Conservation (phyloP, 2,797 vertebrate species). For the Lepilemur septentrionalis region DNA sequence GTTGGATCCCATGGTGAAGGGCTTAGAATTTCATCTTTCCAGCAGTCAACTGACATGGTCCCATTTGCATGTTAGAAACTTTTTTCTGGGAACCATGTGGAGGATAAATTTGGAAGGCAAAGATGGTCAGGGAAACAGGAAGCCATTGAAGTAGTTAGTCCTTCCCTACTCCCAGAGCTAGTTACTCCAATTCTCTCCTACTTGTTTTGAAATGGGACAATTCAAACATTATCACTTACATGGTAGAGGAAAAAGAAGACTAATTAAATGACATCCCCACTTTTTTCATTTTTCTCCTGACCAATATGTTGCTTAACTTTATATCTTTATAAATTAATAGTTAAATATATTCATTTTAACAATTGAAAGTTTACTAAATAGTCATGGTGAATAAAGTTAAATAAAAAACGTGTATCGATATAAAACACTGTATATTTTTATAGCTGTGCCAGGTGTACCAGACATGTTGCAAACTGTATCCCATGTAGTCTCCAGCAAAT, state of each 20-base stretch:
- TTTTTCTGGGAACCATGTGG: neutral
- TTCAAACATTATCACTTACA: neutral
- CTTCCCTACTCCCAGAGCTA: neutral
- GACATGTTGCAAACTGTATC: neutral
- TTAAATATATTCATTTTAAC: neutral
- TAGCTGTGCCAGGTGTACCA: neutral
- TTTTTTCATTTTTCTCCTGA: neutral
- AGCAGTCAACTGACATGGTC: too few relatives aligned
- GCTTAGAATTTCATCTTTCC: neutral
- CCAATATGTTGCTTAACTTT: neutral
- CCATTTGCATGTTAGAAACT: neutral
- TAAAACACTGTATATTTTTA: neutral
- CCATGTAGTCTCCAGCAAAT: neutral
- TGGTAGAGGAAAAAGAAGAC: neutral
- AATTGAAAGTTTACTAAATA: neutral
- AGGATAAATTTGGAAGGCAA: neutral
- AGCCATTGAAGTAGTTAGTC: fast-evolving
- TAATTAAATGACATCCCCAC: neutral
- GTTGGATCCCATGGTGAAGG: fast-evolving
- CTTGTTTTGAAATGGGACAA: neutral
- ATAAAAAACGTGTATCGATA: neutral
- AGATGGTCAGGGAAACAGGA: neutral
- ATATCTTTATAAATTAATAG: neutral
- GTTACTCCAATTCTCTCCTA: neutral
- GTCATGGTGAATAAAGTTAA: neutral